Base-by-base conservation (phyloP, 2,113 vertebrate species). In the Lamprotornis superbus region DNA sequence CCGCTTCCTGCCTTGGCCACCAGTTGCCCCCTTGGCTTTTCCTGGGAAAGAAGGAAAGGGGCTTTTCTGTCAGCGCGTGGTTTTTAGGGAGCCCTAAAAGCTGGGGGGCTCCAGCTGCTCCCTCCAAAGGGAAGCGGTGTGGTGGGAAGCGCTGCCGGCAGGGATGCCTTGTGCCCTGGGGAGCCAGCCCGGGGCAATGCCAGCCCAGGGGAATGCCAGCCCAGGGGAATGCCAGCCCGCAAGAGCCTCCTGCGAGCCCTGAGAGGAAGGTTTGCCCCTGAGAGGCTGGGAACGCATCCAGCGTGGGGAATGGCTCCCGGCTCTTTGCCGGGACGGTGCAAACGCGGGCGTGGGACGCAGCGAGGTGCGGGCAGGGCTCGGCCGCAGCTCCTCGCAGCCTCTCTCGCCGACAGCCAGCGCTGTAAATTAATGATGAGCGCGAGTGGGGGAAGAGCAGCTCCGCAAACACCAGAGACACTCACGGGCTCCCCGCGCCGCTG, bases 351-450 rank as follows among this genome's bases (percentile, higher is more conserved):
- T 73, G 93, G 69, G 88, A n/a, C 2, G 11, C 44, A 17, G 74
- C 0, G 31, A 42, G 80, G 89, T 2, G 55, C 85, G 9, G 85
- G 79, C 56, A 77, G 76, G 80, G 44, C 83, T 71, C 2, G 23
- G 81, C 16, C 4, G 0, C 15, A 0, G 52, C 81, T 63, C 81
- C 6, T 14, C 10, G 27, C 90, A 69, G 53, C 93, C 93, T 50
- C 64, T 73, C 90, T 68, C 8, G 49, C 9, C 69, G 65, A 0
- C 33, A 61, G 73, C 4, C 61, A 52, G 60, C 3, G 10, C 77
- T 53, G 76, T 94, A 68, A 95, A 93, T 96, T 93, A 93, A 61
- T 87, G 89, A 96, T 89, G 95, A 94, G 78, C 7, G 9, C 0
- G 67, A 6, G 81, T 5, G n/a, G 3, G 65, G 52, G 61, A 33